Base-by-base conservation (phyloP, 2,797 vertebrate species). In the Martes flavigula region DNA sequence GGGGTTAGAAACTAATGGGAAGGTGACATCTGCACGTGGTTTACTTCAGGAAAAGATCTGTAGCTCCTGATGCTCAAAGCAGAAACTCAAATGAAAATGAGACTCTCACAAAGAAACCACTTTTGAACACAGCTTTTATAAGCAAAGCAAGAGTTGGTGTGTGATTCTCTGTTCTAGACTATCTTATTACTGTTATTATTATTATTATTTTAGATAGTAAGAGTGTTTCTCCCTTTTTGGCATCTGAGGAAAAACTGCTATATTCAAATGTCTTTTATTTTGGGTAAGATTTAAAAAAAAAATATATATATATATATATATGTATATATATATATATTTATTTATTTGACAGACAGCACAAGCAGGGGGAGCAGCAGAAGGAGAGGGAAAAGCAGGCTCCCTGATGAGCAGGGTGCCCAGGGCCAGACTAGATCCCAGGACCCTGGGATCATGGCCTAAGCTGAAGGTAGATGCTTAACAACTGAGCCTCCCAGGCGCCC, bases 11-110 rank as follows among this genome's bases (percentile, higher is more conserved):
- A 96, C 58, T 48, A 43, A 64, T 25, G n/a, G 27, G 11, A 91
- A 96, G n/a, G 8, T 86, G 43, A 66, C 25, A 46, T 60, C 5
- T 56, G 46, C 30, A 27, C 0, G 6, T 51, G 25, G 27, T 62
- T 94, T 88, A 48, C 17, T 84, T 32, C 82, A 32, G 81, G 43
- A 92, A 79, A 62, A 90, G 70, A 88, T 82, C 30, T 58, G 75
- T 72, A 78, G 60, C 25, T 97, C 20, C 79, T 92, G 58, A 90
- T 96, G 43, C 46, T 91, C 82, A 83, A 85, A 96, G n/a, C n/a
- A 90, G 70, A 43, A 94, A 75, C 70, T 95, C 87, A 94, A 48
- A 73, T 93, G n/a, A 70, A 96, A 97, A 89, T 79, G 68, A 87
- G 51, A 56, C 14, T 73, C 62, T 66, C 27, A 70, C 21, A 94